These are phyloP conservation scores for Lepus oiostolus DNA, from an alignment of 2,797 vertebrate genomes.

Conservation along the genomic window DNA sequence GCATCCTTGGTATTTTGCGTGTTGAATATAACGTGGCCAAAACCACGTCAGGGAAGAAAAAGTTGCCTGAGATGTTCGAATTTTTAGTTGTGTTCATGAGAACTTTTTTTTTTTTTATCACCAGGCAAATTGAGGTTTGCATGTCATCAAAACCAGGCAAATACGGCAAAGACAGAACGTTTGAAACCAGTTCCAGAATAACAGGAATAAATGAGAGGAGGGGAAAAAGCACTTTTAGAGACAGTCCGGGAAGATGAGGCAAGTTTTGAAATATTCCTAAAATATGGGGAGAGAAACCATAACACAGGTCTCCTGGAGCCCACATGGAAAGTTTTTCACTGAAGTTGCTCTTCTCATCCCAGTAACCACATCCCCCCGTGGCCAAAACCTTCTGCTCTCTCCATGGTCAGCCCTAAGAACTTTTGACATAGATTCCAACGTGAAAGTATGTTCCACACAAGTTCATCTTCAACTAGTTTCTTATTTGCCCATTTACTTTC, in stretches of 20 bases:
- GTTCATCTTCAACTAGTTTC: not conserved
- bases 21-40: not conserved
- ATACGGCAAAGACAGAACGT: not conserved
- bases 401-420: not conserved
- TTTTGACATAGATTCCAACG: not conserved
- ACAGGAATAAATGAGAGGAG: not conserved
- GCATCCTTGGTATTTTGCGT: slow-evolving; percentile 9
- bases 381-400: not conserved
- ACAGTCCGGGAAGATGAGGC: slow-evolving; percentile 16
- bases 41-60: slow-evolving; percentile 35
- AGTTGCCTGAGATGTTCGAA: not conserved
- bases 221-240: not conserved
- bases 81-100: slow-evolving; percentile 23
- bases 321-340: not conserved
- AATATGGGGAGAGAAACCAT: slow-evolving; percentile 5
- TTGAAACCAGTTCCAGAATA: slow-evolving; percentile 47
- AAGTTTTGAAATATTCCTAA: slow-evolving; percentile 39
- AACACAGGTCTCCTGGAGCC: not conserved
- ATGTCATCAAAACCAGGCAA: slow-evolving; percentile 41
- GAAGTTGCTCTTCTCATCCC: not conserved
- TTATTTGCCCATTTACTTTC: not conserved
- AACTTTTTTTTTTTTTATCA: slow-evolving; percentile 16
- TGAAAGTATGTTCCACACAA: not conserved
- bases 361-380: not conserved
- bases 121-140: slow-evolving; percentile 14